These are phyloP conservation scores for Orchesellides sinensis DNA, from an alignment of 2,888 invertebrate genomes.

Conservation along the genomic window DNA sequence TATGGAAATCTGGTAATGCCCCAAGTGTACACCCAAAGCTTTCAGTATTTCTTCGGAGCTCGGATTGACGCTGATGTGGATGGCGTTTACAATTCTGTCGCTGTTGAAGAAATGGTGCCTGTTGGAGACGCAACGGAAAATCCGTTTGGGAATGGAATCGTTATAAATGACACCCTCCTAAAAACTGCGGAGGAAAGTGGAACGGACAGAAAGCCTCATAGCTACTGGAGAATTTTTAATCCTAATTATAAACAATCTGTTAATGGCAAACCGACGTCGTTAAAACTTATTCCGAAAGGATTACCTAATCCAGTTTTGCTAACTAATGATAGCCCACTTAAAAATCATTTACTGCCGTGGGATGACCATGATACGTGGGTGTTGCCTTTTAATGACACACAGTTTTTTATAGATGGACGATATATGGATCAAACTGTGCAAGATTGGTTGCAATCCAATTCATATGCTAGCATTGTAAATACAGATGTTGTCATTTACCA, in stretches of 20 bases:
- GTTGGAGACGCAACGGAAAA: conserved; percentile 2
- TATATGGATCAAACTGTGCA: conserved; percentile 36
- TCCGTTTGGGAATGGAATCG: conserved; percentile 54
- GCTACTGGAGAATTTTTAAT: conserved; percentile 48
- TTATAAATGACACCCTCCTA: not conserved
- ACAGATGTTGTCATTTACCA: conserved; percentile 49
- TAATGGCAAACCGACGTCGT: conserved; percentile 21
- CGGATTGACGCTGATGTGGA: conserved; percentile 47
- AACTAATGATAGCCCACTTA: conserved; percentile 24
- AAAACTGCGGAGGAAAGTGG: conserved; percentile 42
- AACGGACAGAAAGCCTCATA: not conserved
- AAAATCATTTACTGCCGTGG: conserved; percentile 5
- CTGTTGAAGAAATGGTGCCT: conserved; percentile 23
- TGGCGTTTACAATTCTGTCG: conserved; percentile 21
- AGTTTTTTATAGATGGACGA: conserved; percentile 40
- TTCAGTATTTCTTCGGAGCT: conserved; percentile 31
- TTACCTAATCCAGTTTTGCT: not conserved
- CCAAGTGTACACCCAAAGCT: conserved; percentile 35
- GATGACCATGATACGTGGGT: conserved; percentile 53
- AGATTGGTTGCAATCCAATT: conserved; percentile 23
- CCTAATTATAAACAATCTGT: not conserved
- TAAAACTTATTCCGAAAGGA: conserved; percentile 8
- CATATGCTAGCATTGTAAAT: conserved; percentile 31
- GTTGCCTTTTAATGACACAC: conserved; percentile 31
- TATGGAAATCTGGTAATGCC: conserved; percentile 30